Conservation (phyloP, 2,888 invertebrate genomes). For the Luperina nickerlii region DNA sequence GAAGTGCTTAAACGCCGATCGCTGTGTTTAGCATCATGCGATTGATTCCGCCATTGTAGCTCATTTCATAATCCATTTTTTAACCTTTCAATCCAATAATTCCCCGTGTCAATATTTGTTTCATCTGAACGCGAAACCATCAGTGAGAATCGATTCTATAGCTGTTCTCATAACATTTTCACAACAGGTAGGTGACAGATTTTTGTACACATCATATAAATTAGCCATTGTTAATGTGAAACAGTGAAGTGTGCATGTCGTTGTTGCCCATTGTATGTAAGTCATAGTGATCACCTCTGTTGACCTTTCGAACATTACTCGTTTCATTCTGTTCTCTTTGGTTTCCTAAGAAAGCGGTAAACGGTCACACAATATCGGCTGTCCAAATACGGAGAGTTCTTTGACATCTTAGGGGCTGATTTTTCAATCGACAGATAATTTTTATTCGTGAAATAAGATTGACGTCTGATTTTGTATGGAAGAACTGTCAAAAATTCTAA, state of each 20-base stretch:
- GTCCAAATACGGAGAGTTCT: neutral
- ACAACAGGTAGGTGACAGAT: constrained; percentile 26
- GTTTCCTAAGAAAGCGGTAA: neutral
- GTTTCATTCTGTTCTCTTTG: neutral
- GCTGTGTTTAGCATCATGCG: neutral
- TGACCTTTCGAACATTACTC: neutral
- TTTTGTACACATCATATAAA: constrained; percentile 30
- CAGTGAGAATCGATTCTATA: constrained; percentile 41
- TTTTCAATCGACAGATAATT: too few species aligned
- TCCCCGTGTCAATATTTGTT: constrained; percentile 31
- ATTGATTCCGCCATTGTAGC: constrained; percentile 10
- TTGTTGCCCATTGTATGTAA: neutral
- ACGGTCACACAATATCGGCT: neutral
- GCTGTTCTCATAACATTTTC: constrained; percentile 53
- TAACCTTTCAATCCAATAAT: neutral
- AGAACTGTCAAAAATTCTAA: too few species aligned
- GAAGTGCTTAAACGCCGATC: neutral
- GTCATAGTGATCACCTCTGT: neutral
- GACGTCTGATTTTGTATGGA: too few species aligned
- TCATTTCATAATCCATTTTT: neutral
- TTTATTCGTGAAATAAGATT: too few species aligned
- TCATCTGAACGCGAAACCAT: neutral
- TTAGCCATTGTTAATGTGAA: constrained; percentile 45
- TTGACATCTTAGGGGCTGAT: too few species aligned
- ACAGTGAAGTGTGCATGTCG: constrained; percentile 14